phyloP scores from a whole-genome alignment of 2,113 vertebrate species.

The Crocuta crocuta region DNA sequence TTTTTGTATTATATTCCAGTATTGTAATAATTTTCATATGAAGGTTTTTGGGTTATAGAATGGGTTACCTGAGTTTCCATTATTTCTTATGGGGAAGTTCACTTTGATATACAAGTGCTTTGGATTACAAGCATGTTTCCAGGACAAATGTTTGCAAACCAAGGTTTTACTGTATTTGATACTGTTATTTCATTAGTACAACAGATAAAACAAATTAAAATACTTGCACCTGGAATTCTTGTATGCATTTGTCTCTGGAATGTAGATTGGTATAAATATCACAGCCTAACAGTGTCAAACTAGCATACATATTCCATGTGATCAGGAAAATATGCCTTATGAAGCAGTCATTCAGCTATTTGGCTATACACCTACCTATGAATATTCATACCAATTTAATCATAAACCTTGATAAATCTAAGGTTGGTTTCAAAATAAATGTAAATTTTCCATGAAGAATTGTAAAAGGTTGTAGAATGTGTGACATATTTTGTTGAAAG shows the following conservation, averaged over 20 bases:
- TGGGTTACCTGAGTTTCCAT: no score
- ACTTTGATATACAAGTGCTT: no score
- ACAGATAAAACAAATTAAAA: not conserved
- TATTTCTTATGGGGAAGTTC: no score
- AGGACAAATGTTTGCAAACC: no score
- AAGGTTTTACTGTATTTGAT: not conserved
- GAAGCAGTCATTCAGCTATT: constrained; percentile 57
- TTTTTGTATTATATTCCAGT: no score
- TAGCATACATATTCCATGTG: constrained; percentile 21
- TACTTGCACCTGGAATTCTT: not conserved
- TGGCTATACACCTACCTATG: constrained; percentile 60
- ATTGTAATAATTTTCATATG: no score
- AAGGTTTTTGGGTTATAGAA: no score
- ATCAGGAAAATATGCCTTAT: not conserved
- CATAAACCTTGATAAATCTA: constrained; percentile 71
- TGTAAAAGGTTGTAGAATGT: not conserved
- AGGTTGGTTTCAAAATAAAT: constrained; percentile 67
- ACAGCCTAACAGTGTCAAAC: not conserved
- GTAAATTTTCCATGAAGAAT: constrained; percentile 63
- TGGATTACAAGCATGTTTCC: no score
- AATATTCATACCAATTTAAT: constrained; percentile 76
- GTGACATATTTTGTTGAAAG: constrained; percentile 28
- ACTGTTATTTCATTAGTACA: not conserved
- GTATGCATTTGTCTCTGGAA: not conserved
- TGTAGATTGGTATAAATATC: not conserved